phyloP scores from a whole-genome alignment of 2,888 invertebrate genomes.

The Chrysolina oricalcia region DNA sequence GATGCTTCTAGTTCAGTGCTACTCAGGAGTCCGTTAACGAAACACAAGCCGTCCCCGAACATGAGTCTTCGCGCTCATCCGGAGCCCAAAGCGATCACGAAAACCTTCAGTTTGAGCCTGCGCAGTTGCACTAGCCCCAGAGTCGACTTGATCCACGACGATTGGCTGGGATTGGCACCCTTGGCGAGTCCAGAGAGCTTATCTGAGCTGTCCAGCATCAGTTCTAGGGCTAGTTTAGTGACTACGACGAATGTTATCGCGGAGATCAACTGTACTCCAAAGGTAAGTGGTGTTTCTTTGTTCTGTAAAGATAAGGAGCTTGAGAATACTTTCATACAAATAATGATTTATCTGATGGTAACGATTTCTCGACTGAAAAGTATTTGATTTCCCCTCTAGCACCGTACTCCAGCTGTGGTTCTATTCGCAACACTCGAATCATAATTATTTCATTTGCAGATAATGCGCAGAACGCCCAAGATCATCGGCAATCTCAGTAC shows the following conservation, averaged over 20 bases:
- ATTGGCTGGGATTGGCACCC: constrained; percentile 83
- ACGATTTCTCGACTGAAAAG: no score
- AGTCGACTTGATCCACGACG: constrained; percentile 76
- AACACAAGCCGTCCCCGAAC: constrained; percentile 59
- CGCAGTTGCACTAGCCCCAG: constrained; percentile 61
- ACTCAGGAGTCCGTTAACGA: constrained; percentile 52
- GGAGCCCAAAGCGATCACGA: constrained; percentile 38
- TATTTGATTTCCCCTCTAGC: no score
- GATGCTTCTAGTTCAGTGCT: not conserved
- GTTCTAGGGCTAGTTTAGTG: constrained; percentile 79
- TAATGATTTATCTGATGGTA: no score
- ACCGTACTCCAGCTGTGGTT: no score
- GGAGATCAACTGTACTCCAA: constrained; percentile 58
- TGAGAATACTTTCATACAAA: no score
- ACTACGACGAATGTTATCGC: constrained; percentile 70
- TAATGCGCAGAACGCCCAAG: constrained; percentile 79
- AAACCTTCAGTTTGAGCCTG: constrained; percentile 60
- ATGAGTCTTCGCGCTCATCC: constrained; percentile 5
- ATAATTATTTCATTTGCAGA: constrained; percentile 53
- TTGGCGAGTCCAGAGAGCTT: constrained; percentile 88
- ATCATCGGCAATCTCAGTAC: constrained; percentile 78
- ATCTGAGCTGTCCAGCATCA: constrained; percentile 86
- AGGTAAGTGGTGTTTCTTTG: constrained; percentile 46
- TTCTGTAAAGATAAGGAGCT: no score
- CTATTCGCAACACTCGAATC: not conserved